phyloP scores from a whole-genome alignment of 2,888 invertebrate genomes.

The Calliopum simillimum region DNA sequence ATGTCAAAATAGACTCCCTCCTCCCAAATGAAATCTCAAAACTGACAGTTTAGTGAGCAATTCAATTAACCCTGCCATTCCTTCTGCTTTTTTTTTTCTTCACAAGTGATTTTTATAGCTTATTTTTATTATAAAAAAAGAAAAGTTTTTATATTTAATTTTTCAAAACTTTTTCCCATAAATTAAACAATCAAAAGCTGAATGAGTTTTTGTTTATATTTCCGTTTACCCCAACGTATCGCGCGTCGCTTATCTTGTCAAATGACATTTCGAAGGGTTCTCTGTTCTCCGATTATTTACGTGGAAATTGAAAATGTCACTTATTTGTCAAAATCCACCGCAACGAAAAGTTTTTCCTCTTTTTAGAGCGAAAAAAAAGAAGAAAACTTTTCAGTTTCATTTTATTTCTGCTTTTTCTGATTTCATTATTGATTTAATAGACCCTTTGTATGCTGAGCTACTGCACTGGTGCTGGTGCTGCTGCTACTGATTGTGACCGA shows the following conservation, averaged over 20 bases:
- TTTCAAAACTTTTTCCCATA: slow-evolving; percentile 4
- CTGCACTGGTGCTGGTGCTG: too few relatives aligned
- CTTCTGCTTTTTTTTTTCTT: too few relatives aligned
- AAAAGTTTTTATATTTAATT: neutral
- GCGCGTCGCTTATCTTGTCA: slow-evolving; percentile 8
- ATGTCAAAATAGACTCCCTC: too few relatives aligned
- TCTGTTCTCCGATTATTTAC: neutral
- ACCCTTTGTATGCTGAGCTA: neutral
- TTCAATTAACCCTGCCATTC: too few relatives aligned
- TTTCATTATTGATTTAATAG: slow-evolving; percentile 1
- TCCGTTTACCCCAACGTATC: too few relatives aligned
- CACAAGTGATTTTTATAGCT: neutral
- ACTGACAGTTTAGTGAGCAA: too few relatives aligned
- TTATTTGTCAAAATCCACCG: slow-evolving; percentile 19
- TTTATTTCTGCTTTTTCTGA: neutral
- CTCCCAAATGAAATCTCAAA: too few relatives aligned
- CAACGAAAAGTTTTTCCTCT: neutral
- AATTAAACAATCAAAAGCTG: neutral
- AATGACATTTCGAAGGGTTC: neutral
- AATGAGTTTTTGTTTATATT: too few relatives aligned
- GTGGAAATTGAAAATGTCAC: slow-evolving; percentile 11
- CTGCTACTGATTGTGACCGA: neutral
- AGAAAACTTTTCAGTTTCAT: neutral
- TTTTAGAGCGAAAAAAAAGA: neutral
- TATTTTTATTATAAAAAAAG: neutral